phyloP scores from a whole-genome alignment of 2,888 invertebrate genomes.

The Eurytoma californica region DNA sequence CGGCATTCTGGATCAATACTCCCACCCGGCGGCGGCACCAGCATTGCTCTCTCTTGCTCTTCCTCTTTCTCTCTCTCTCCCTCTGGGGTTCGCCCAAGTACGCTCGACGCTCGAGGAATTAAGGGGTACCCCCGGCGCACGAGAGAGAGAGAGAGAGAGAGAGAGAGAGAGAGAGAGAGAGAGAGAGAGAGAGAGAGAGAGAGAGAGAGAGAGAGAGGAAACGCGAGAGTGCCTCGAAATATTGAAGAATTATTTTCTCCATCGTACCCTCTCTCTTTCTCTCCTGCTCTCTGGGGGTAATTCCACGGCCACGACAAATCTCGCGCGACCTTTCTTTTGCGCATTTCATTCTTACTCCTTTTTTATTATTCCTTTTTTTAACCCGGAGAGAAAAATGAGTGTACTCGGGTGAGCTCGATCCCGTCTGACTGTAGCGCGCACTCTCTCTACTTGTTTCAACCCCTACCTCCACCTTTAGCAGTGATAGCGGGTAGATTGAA shows the following conservation, averaged over 20 bases:
- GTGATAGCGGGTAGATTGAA: conserved; percentile 2
- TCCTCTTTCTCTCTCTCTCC: conserved; percentile 29
- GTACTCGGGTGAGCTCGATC: not conserved
- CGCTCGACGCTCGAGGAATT: conserved; percentile 35
- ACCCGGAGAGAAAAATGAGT: not conserved
- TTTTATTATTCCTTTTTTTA: not conserved
- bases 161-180: no score
- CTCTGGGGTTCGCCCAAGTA: conserved; percentile 57
- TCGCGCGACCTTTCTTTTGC: conserved; percentile 8
- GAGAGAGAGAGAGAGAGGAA: no score
- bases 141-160: no score
- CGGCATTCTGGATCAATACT: conserved; percentile 74
- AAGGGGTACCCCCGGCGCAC: conserved; percentile 21
- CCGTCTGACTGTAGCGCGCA: conserved; percentile 6
- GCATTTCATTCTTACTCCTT: not conserved
- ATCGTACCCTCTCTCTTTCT: not conserved
- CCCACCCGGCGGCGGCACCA: conserved; percentile 63
- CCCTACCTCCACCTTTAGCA: not conserved
- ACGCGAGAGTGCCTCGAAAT: conserved; percentile 19
- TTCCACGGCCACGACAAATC: conserved; percentile 3
- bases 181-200: no score
- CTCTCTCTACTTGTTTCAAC: not conserved
- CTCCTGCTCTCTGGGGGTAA: conserved; percentile 14
- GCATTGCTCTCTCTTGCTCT: conserved; percentile 52
- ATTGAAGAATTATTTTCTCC: conserved; percentile 45